These are phyloP conservation scores for Spicauda simplicius DNA, from an alignment of 2,888 invertebrate genomes.

Conservation along the genomic window DNA sequence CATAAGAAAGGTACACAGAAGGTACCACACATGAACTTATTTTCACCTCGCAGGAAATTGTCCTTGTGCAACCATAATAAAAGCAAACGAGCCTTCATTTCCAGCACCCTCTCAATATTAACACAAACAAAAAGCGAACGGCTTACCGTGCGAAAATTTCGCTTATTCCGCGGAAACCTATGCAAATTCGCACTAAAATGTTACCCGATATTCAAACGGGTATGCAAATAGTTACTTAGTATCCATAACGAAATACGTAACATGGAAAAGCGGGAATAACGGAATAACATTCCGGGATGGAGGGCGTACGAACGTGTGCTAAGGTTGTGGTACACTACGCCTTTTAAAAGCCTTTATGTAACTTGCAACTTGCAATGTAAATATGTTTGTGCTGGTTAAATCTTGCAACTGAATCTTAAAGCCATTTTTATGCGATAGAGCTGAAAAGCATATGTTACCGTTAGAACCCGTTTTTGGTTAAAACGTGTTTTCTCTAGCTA, in stretches of 20 bases:
- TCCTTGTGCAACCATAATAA: background rate
- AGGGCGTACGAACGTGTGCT: background rate
- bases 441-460: too few relatives aligned
- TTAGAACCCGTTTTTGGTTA: too few relatives aligned
- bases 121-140: background rate
- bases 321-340: constrained; percentile 8
- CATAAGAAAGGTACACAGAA: too few relatives aligned
- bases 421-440: too few relatives aligned
- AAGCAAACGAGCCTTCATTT: background rate
- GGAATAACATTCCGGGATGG: constrained; percentile 19
- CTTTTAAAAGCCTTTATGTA: background rate
- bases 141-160: constrained; percentile 18
- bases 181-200: constrained; percentile 44
- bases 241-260: constrained; percentile 30
- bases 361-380: too few relatives aligned
- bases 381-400: too few relatives aligned
- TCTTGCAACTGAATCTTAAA: too few relatives aligned
- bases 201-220: constrained; percentile 39
- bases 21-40: background rate
- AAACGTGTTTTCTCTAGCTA: too few relatives aligned
- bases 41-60: background rate
- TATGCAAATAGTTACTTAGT: constrained; percentile 42
- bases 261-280: constrained; percentile 21
- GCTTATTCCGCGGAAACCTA: constrained; percentile 16
- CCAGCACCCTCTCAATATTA: background rate